Conservation (phyloP, 2,113 vertebrate genomes). For the Pristiophorus japonicus region DNA sequence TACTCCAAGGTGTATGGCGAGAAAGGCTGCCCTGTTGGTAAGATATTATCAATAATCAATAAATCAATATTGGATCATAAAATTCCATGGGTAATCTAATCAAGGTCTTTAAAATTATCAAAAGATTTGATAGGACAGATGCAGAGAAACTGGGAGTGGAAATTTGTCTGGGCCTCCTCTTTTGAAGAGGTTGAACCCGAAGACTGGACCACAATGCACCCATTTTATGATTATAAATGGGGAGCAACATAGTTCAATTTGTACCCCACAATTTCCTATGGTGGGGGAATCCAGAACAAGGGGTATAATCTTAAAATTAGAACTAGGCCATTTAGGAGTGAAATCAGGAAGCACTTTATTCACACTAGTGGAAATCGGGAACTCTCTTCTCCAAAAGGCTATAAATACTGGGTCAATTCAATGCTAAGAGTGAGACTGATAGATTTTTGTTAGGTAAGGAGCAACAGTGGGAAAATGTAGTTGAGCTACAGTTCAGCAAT, state of each 20-base stretch:
- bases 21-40: constrained; percentile 93
- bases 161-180: not conserved
- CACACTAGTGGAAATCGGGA: not conserved
- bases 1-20: constrained; percentile 87
- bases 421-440: not conserved
- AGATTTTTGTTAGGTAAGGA: not conserved
- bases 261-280: not conserved
- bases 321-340: not conserved
- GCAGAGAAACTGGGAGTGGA: not conserved
- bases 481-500: not conserved
- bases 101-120: too few species aligned
- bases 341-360: not conserved
- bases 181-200: not conserved
- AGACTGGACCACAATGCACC: not conserved
- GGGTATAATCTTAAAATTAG: not conserved
- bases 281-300: not conserved
- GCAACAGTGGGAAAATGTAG: not conserved
- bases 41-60: constrained; percentile 36
- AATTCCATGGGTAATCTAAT: not conserved
- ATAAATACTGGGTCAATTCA: not conserved
- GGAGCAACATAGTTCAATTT: not conserved
- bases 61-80: not conserved
- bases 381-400: not conserved
- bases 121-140: not conserved
- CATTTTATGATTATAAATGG: not conserved